Evolutionary conservation across 2,113 vertebrate species (phyloP).

Genomic region (Cephalopterus ornatus): DNA sequence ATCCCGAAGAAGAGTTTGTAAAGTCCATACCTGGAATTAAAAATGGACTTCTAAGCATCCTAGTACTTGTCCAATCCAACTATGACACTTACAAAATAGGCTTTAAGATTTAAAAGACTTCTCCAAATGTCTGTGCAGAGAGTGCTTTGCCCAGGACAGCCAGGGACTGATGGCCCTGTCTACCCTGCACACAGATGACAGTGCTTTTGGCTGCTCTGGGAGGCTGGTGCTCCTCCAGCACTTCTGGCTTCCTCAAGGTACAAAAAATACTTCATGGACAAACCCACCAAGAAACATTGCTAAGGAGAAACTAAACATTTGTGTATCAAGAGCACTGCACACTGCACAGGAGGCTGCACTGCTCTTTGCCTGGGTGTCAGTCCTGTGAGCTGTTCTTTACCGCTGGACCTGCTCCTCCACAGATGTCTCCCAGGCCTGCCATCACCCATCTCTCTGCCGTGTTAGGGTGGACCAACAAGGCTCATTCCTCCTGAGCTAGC

Average conservation of each 20-base stretch:
- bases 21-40: not conserved
- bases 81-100: not conserved
- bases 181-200: not conserved
- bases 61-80: not conserved
- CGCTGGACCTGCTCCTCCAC: not conserved
- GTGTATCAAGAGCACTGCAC: not conserved
- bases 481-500: not conserved
- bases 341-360: fast-evolving
- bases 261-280: not conserved
- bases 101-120: not conserved
- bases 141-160: not conserved
- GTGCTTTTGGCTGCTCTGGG: not conserved
- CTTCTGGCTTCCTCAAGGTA: not conserved
- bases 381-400: not conserved
- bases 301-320: not conserved
- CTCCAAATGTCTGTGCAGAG: not conserved
- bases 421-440: not conserved
- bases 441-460: not conserved
- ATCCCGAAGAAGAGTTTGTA: not conserved
- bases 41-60: not conserved
- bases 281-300: not conserved
- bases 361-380: not conserved
- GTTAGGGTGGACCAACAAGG: not conserved
- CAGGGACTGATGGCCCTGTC: not conserved
- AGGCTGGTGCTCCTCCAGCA: not conserved